Evolutionary conservation across 2,888 invertebrate genomes (phyloP).

Genomic region (Plagiodera versicolora): DNA sequence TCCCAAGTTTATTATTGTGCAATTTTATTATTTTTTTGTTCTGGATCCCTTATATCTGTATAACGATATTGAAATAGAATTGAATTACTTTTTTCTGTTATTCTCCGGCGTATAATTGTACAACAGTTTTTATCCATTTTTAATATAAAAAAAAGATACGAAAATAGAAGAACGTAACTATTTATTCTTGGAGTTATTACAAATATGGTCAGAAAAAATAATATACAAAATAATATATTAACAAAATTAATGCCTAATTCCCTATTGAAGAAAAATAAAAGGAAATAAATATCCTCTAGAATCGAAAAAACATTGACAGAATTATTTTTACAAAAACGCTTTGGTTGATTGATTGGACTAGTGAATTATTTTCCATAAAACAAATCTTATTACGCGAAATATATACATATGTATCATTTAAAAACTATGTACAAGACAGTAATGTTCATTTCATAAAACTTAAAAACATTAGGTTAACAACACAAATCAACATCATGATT

Average conservation of each 20-base stretch:
- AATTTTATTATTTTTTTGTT: too few relatives aligned
- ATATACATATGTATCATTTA: constrained; percentile 30
- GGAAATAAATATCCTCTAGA: constrained; percentile 18
- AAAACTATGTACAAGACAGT: constrained; percentile 28
- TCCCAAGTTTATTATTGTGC: too few relatives aligned
- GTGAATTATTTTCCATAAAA: constrained; percentile 43
- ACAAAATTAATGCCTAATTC: constrained; percentile 29
- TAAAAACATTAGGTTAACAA: not conserved
- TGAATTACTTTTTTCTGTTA: too few relatives aligned
- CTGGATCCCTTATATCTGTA: too few relatives aligned
- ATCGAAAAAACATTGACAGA: constrained; percentile 30
- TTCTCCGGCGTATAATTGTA: not conserved
- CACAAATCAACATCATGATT: constrained; percentile 13
- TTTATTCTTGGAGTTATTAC: constrained; percentile 40
- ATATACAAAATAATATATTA: constrained; percentile 35
- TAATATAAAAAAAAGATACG: constrained; percentile 29
- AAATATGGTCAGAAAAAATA: constrained; percentile 27
- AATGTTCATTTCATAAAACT: constrained; percentile 3
- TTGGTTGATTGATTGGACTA: constrained; percentile 56
- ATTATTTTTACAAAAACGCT: constrained; percentile 44
- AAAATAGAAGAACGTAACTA: constrained; percentile 36
- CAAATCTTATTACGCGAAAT: constrained; percentile 28
- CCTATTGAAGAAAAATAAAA: constrained; percentile 22
- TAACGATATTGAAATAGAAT: too few relatives aligned
- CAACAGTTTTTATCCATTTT: constrained; percentile 16